Percentiles rank a stretch among this genome's conserved stretches.
These are phyloP conservation scores for Leptosomus discolor DNA, from an alignment of 2,113 vertebrate species.

Conservation along the genomic window DNA sequence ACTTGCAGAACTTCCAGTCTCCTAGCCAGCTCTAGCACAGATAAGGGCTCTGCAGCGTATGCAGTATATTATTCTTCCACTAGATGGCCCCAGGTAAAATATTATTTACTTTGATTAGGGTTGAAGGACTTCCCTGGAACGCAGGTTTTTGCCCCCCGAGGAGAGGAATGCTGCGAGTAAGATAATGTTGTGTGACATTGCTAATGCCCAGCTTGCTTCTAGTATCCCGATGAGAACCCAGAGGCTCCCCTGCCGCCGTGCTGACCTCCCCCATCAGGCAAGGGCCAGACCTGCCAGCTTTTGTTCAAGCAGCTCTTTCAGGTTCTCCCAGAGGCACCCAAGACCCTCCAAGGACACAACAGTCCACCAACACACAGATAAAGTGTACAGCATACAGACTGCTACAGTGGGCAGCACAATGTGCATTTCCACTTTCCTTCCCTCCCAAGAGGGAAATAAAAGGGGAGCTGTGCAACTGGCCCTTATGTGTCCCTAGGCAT, in stretches of 20 bases:
- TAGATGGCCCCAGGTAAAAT: slow-evolving; percentile 56
- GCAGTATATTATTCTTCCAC: slow-evolving; percentile 32
- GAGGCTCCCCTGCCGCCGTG: background rate
- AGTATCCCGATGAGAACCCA: background rate
- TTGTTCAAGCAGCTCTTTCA: background rate
- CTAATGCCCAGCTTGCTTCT: background rate
- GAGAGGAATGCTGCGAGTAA: background rate
- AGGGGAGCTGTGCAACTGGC: background rate
- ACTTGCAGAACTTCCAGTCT: background rate
- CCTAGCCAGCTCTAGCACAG: background rate
- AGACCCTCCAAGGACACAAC: background rate
- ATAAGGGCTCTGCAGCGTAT: background rate
- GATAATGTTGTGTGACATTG: background rate
- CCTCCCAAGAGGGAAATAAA: background rate
- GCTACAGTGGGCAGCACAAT: background rate
- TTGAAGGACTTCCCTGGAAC: background rate
- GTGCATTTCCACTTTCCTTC: background rate
- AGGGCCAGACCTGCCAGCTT: background rate
- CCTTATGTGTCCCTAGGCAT: background rate
- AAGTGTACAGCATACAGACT: background rate
- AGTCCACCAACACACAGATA: no score
- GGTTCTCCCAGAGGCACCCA: background rate
- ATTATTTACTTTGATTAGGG: background rate
- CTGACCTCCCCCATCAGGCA: background rate
- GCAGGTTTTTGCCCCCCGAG: rapidly evolving